These are phyloP conservation scores for Eleutherodactylus coqui DNA, from an alignment of 2,797 vertebrate species.

Conservation along the genomic window DNA sequence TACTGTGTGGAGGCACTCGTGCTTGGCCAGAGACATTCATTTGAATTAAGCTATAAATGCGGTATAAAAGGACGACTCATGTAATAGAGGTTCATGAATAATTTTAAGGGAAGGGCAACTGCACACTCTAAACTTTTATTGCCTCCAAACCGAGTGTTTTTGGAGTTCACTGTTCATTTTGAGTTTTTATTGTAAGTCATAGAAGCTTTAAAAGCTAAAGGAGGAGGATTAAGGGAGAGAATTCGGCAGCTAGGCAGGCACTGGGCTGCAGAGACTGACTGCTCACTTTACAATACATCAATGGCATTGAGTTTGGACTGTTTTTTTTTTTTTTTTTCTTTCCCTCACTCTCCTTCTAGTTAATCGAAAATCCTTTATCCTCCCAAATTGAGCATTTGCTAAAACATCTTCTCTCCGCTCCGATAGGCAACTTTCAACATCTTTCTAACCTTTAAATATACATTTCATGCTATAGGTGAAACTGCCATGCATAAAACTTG, in stretches of 20 bases:
- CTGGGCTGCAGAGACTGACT: slow-evolving; percentile 72
- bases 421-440: slow-evolving; percentile 72
- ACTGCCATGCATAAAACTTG: slow-evolving; percentile 92
- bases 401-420: slow-evolving; percentile 71
- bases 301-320: slow-evolving; percentile 67
- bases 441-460: slow-evolving; percentile 73
- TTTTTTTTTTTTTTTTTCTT: slow-evolving; percentile 48
- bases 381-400: slow-evolving; percentile 72
- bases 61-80: slow-evolving; percentile 80
- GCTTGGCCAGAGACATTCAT: slow-evolving; percentile 97
- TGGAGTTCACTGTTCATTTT: slow-evolving; percentile 77
- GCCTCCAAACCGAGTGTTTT: slow-evolving; percentile 77
- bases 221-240: slow-evolving; percentile 68
- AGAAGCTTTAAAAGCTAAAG: slow-evolving; percentile 77
- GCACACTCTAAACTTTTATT: slow-evolving; percentile 79
- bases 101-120: slow-evolving; percentile 81
- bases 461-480: slow-evolving; percentile 90
- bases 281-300: slow-evolving; percentile 72
- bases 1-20: slow-evolving; percentile 90
- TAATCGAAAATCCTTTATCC: slow-evolving; percentile 39
- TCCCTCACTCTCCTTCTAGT: too few relatives aligned
- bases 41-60: slow-evolving; percentile 89
- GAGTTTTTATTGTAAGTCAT: slow-evolving; percentile 74
- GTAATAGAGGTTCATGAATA: slow-evolving; percentile 82
- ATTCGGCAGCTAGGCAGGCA: slow-evolving; percentile 74